Conservation (phyloP, 2,113 vertebrate species). For the Platysteira castanea region DNA sequence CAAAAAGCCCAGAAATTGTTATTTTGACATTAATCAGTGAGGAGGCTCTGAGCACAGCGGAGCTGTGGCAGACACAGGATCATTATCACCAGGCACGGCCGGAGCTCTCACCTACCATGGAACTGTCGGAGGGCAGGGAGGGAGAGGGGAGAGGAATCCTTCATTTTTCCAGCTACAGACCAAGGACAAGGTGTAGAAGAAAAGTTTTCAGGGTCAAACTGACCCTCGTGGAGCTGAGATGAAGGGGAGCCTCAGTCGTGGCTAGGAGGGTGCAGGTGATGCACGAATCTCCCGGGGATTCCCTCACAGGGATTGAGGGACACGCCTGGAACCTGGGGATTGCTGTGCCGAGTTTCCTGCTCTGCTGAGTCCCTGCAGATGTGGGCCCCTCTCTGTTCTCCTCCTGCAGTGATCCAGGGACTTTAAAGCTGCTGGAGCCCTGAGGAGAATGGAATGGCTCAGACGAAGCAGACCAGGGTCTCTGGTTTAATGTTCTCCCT, state of each 20-base stretch:
- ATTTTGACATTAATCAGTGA: background rate
- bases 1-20: background rate
- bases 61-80: background rate
- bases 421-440: background rate
- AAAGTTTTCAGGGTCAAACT: background rate
- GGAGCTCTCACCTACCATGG: background rate
- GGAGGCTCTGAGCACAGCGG: background rate
- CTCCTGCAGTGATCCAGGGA: background rate
- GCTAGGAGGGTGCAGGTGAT: background rate
- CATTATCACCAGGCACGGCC: background rate
- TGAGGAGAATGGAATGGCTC: background rate
- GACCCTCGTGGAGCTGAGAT: accelerated
- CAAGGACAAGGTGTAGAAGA: background rate
- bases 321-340: accelerated
- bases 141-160: background rate
- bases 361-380: background rate
- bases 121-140: background rate
- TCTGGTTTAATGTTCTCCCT: background rate
- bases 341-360: background rate
- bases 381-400: background rate
- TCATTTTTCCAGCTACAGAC: background rate
- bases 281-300: background rate
- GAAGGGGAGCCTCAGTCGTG: background rate
- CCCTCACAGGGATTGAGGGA: background rate
- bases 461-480: background rate